Base-by-base conservation (phyloP, 2,113 vertebrate species). In the Tupaia tana region DNA sequence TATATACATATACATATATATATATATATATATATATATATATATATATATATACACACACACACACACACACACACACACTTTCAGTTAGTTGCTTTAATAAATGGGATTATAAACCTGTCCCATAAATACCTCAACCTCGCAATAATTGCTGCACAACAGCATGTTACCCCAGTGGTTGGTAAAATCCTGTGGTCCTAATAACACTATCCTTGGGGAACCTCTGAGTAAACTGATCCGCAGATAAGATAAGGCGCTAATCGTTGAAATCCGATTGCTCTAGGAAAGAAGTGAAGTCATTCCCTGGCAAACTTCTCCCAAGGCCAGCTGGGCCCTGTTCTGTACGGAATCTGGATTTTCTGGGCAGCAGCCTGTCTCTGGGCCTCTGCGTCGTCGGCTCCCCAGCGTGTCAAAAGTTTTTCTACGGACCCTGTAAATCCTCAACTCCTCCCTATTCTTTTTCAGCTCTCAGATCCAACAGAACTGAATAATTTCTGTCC, bases 61-160 rank as follows among this genome's bases (percentile, higher is more conserved):
- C 80, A 82, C 19, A 29, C 0, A 25, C 2, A 9, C 2, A 43
- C 27, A 69, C 9, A 61, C 6, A 52, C 12, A 82, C 4, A 58
- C 71, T 87, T 93, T 83, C 94, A 91, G 52, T 56, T 56, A 93
- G 64, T 92, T 87, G 67, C 95, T n/a, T 95, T 96, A 92, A n/a
- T 93, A 98, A 98, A 97, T 95, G 93, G 91, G 95, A 97, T 98
- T 96, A 97, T 82, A 95, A 96, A 96, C 67, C 88, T 73, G 95
- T 64, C 79, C 82, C 97, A 92, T 90, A 98, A 95, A 93, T 90
- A 96, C 88, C 61, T 95, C 64, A 95, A 98, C 96, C 96, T 97
- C 89, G 14, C 69, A 96, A 93, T 97, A 98, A 98, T 93, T 97
- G 97, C 95, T 95, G 86, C 86, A 92, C 83, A 94, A 97, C 96